Evolutionary conservation across 1,140 invertebrate genomes (phyloP), one percentile per base, ranked within the genome.

Genomic region (Cardiocondyla obscurior): DNA sequence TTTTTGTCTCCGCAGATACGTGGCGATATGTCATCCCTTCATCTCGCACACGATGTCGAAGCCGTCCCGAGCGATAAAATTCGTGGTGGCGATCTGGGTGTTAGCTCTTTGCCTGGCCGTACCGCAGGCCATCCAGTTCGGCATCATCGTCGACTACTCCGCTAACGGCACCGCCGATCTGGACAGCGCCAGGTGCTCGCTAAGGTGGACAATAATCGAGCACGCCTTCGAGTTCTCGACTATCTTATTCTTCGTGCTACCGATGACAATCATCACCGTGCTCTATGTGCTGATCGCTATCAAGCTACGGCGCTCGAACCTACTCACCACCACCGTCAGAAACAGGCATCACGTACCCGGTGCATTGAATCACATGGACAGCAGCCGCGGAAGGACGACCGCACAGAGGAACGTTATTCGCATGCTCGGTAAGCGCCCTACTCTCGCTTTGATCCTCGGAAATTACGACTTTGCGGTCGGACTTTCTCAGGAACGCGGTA

Each of bases 1-100:
- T 19, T 46, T 65, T 19, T 46, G 36, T 58, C 8, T 53, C 51
- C 88, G 16, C 84, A 95, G 99, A 60, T 99, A 99, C 92, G 96
- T 99, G 22, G 98, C 98, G 16, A 99, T 99, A 85, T 99, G 98
- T 93, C 97, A 98, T 92, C 98, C 98, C 0, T 97, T 99, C 85
- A 94, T 97, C 87, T 96, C 97, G 0, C 98, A 98, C 90, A 98
- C 97, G 1, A 97, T 98, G 95, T 97, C 97, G 0, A 97, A 97
- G 72, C 91, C 97, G 3, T 96, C 96, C 10, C 93, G 97, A 65
- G 96, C 96, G 0, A 94, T 97, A 1, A 95, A 96, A 81, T 96
- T 96, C 81, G 96, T 97, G 14, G 92, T 97, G 7, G 94, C 93
- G 16, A 96, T 97, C 87, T 97, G 97, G 97, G 73, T 96, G 3